A percentile compares a stretch with the other conserved stretches of the same genome.
Evolutionary conservation across 1,140 invertebrate species (phyloP).

Genomic region (Drosophila auraria): DNA sequence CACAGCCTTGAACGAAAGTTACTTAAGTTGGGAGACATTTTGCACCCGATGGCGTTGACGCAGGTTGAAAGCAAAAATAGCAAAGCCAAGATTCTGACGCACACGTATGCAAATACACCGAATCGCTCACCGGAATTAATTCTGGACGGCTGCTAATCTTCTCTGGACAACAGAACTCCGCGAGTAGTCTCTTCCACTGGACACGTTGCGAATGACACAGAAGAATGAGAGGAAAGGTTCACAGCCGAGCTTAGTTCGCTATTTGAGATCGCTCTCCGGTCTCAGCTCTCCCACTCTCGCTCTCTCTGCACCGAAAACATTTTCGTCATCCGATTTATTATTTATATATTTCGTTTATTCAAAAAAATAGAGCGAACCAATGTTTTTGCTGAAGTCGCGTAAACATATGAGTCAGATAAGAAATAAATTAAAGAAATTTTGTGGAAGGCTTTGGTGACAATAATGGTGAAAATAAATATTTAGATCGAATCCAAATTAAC

Average conservation of each 20-base stretch:
- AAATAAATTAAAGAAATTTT: not conserved
- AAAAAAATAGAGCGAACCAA: not conserved
- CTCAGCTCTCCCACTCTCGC: conserved; percentile 10
- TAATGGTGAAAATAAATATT: not conserved
- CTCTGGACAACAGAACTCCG: conserved; percentile 13
- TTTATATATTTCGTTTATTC: not conserved
- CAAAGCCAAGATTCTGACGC: conserved; percentile 56
- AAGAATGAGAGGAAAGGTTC: conserved; percentile 49
- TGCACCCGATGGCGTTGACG: conserved; percentile 45
- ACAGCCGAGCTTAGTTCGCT: conserved; percentile 32
- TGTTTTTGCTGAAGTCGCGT: not conserved
- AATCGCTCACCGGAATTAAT: conserved; percentile 31
- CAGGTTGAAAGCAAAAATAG: conserved; percentile 37
- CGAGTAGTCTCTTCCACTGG: conserved; percentile 44
- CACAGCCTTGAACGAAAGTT: conserved; percentile 54
- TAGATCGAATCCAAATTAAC: not conserved
- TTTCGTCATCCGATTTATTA: not conserved
- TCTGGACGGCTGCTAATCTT: conserved; percentile 35
- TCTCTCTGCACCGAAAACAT: conserved; percentile 20
- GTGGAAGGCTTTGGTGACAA: not conserved
- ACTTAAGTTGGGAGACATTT: conserved; percentile 11
- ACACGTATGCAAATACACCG: conserved; percentile 73
- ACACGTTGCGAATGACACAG: conserved; percentile 66
- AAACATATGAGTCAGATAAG: not conserved
- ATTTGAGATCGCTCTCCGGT: conserved; percentile 17